Evolutionary conservation across 1,140 invertebrate genomes (phyloP), one percentile per base, ranked within the genome.

Genomic region (Hermetia illucens): DNA sequence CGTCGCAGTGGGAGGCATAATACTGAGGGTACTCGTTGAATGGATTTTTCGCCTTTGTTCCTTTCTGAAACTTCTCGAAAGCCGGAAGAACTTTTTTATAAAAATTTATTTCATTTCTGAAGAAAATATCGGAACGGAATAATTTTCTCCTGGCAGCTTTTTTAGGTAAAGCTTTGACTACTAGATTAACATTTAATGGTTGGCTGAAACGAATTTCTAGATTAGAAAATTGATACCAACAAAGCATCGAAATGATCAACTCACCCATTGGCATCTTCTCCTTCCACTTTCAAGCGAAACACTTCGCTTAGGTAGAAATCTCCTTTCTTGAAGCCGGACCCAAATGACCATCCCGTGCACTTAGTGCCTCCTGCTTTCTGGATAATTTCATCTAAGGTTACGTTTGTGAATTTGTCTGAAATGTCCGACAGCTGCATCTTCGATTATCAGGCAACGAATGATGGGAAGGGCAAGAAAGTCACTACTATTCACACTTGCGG

Each of bases 231-330:
- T n/a, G n/a, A 8, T 18, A 17, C 4, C 6, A 34, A 34, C 17
- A 34, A 4, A 21, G 13, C 5, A 21, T 15, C 5, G 13, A 13
- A 21, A 4, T 9, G 13, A 4, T 38, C 24, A 13, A 45, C 20
- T 42, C 40, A 49, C 48, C 52, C 44, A 38, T 53, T 44, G 32
- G 34, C 25, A 21, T 57, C 60, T 8, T 48, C 46, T 5, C 69
- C 74, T 38, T 62, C 49, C 5, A 79, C 59, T 34, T 52, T 67
- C 8, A 77, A 63, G 22, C 70, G 65, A 21, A 64, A 67, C 1
- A 79, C 60, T 38, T 65, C 66, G 42, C 75, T 75, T 29, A 79
- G 46, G 46, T 78, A 79, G 6, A 68, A 75, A 47, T 81, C 77
- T 1, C 77, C 77, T 55, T 74, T 77, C 20, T 62, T 61, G 38